These are phyloP conservation scores for Laodelphax striatellus DNA, from an alignment of 1,140 invertebrate genomes.

Conservation along the genomic window DNA sequence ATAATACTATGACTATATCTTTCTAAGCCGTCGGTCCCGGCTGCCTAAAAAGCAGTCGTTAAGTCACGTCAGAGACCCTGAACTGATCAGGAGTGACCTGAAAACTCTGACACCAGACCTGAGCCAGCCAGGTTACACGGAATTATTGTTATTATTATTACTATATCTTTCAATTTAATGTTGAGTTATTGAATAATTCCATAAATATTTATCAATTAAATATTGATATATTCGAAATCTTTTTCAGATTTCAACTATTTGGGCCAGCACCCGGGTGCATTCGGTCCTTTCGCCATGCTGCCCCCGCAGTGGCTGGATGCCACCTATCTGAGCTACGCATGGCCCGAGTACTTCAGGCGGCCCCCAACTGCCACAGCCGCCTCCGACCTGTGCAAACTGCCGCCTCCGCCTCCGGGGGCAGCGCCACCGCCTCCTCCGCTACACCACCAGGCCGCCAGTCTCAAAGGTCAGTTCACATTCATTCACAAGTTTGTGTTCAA, in stretches of 20 bases:
- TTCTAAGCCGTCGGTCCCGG: too few relatives aligned
- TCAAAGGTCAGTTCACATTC: slow-evolving; percentile 51
- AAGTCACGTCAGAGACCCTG: too few relatives aligned
- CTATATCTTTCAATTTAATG: too few relatives aligned
- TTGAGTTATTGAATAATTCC: too few relatives aligned
- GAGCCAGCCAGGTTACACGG: too few relatives aligned
- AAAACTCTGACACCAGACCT: too few relatives aligned
- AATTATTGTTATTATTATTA: too few relatives aligned
- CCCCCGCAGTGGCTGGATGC: slow-evolving; percentile 64
- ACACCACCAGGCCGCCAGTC: slow-evolving; percentile 23
- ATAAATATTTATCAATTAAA: neutral
- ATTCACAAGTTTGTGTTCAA: too few relatives aligned
- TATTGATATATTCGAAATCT: neutral
- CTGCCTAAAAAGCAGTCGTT: too few relatives aligned
- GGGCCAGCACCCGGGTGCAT: slow-evolving; percentile 43
- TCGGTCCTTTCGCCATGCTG: slow-evolving; percentile 51
- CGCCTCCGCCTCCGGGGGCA: slow-evolving; percentile 34
- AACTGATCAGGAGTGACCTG: too few relatives aligned
- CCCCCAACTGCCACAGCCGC: slow-evolving; percentile 20
- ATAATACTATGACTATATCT: too few relatives aligned
- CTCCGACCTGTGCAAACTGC: slow-evolving; percentile 25
- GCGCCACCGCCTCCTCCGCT: slow-evolving; percentile 1
- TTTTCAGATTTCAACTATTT: slow-evolving; percentile 51
- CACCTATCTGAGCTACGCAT: slow-evolving; percentile 58
- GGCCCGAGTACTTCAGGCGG: slow-evolving; percentile 49